Conservation (phyloP, 1,140 invertebrate species). For the Drosophila seguyi region DNA sequence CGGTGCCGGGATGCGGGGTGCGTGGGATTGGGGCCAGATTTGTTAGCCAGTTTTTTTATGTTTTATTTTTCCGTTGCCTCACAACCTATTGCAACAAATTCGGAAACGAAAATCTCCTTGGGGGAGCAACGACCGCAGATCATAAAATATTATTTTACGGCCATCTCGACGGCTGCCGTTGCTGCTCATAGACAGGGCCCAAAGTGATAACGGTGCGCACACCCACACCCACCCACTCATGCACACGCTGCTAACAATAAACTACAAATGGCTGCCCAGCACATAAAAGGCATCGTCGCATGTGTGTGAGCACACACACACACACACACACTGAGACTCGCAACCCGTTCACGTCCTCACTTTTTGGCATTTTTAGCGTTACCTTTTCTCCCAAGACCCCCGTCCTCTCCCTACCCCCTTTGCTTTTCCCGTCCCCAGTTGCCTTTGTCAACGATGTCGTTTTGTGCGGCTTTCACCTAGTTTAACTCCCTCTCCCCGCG, state of each 20-base stretch:
- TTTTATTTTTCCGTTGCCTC: neutral
- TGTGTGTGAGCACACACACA: slow-evolving; percentile 10
- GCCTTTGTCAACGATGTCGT: slow-evolving; percentile 61
- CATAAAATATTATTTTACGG: slow-evolving; percentile 72
- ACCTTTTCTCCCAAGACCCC: slow-evolving; percentile 44
- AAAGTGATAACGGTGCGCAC: slow-evolving; percentile 53
- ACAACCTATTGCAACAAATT: slow-evolving; percentile 53
- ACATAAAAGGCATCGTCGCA: slow-evolving; percentile 64
- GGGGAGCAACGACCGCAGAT: slow-evolving; percentile 52
- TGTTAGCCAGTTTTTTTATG: slow-evolving; percentile 24
- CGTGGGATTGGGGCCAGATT: slow-evolving; percentile 40
- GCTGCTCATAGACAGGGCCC: slow-evolving; percentile 36
- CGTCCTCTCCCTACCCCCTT: neutral
- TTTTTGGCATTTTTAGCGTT: slow-evolving; percentile 68
- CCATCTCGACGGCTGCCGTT: slow-evolving; percentile 38
- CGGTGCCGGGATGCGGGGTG: neutral
- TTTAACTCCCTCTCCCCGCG: slow-evolving; percentile 36
- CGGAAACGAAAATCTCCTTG: slow-evolving; percentile 38
- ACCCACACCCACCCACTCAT: slow-evolving; percentile 6
- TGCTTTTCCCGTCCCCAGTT: slow-evolving; percentile 14
- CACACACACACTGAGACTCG: slow-evolving; percentile 3
- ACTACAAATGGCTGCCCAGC: slow-evolving; percentile 68
- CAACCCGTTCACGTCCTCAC: slow-evolving; percentile 47
- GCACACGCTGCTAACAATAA: slow-evolving; percentile 45
- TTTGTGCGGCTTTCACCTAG: slow-evolving; percentile 71